A percentile compares a stretch with the other conserved stretches of the same genome.
Evolutionary conservation across 2,113 vertebrate genomes (phyloP).

Genomic region (Lepisosteus osseus): DNA sequence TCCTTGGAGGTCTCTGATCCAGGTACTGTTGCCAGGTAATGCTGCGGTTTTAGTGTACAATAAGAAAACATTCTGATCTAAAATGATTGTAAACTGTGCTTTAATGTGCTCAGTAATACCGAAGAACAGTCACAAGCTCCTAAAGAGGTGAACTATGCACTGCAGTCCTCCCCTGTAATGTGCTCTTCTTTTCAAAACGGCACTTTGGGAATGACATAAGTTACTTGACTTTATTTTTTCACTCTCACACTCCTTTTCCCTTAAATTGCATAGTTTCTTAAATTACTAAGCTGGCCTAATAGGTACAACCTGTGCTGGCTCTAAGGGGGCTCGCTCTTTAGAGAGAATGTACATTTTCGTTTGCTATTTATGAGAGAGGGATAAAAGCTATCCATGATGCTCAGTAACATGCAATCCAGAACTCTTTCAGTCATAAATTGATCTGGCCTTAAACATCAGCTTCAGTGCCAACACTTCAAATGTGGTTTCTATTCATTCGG

Average conservation of each 20-base stretch:
- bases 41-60: no score
- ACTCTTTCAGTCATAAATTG: slow-evolving; percentile 52
- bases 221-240: slow-evolving; percentile 52
- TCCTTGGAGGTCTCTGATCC: neutral
- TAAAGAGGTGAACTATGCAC: no score
- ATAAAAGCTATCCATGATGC: slow-evolving; percentile 63
- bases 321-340: slow-evolving; percentile 18
- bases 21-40: neutral
- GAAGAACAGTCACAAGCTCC: no score
- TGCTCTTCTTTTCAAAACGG: slow-evolving; percentile 55
- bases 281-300: slow-evolving; percentile 75
- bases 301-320: slow-evolving; percentile 68
- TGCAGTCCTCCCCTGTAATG: slow-evolving; percentile 37
- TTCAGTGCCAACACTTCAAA: slow-evolving; percentile 64
- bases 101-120: no score
- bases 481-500: slow-evolving; percentile 78
- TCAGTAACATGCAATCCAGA: slow-evolving; percentile 58
- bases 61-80: no score
- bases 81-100: no score
- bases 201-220: slow-evolving; percentile 52
- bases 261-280: slow-evolving; percentile 67
- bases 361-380: slow-evolving; percentile 35
- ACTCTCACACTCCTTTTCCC: slow-evolving; percentile 21
- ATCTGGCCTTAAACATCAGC: slow-evolving; percentile 63
- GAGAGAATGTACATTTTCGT: slow-evolving; percentile 50